Evolutionary conservation across 2,113 vertebrate genomes (phyloP), one percentile per base, ranked within the genome.

Genomic region (Daboia siamensis): DNA sequence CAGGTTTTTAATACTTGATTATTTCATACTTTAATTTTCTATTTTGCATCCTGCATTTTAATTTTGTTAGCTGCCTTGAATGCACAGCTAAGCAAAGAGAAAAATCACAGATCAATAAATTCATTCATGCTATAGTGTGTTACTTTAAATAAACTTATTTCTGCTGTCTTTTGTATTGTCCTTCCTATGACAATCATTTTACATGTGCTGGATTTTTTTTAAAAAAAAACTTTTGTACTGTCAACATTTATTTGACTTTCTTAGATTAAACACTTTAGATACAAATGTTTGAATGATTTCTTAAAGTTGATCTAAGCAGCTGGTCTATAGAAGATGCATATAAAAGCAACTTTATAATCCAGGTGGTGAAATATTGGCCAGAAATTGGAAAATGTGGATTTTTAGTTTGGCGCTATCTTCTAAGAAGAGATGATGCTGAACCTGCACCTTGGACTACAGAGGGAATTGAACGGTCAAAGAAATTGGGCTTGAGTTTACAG

Each of bases 341-440:
- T n/a, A 86, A 93, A 93, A 80, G 24, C 86, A 94, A 26, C 93
- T n/a, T 95, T 97, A 21, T 94, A 80, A 64, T 95, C 93, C 94
- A 99, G 99, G 99, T 99, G 96, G 99, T 99, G n/a, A 99, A 99
- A 96, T 99, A 99, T 91, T 99, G 99, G 99, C 99, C 99, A 39
- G 99, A 99, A 98, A 99, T 99, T 57, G 99, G 99, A 92, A 99
- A 99, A 94, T 99, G 99, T 94, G 99, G 99, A 21, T 99, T 99
- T 96, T 97, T 99, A 95, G 99, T 99, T 94, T 99, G 99, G 99
- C 98, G 99, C 46, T 99, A 99, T 95, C 98, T 99, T 95, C 96
- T 99, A 96, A 98, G 99, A 96, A 98, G 99, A 93, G 99, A 99
- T 92, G 99, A 99, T n/a, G 90, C 97, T 93, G 99, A 99, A 91